Base-by-base conservation (phyloP, 2,113 vertebrate species). In the Seriola rivoliana region DNA sequence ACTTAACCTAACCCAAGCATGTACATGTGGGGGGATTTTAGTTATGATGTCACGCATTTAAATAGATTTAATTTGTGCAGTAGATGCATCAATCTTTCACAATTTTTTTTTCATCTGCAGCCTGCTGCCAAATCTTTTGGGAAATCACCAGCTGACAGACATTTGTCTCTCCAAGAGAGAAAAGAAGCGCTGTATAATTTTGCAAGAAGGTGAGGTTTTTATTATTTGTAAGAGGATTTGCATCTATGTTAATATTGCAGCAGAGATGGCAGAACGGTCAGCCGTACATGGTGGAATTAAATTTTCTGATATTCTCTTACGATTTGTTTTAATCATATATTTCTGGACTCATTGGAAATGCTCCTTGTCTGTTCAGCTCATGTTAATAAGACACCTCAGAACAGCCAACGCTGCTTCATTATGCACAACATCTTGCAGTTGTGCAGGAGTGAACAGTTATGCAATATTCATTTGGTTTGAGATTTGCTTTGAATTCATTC, bases 81-180 rank as follows among this genome's bases (percentile, higher is more conserved):
- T n/a, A 4, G 11, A 38, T 70, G 10, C 5, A 23, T 58, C 21
- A 8, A 5, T 57, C 17, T 55, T 29, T 21, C 9, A 29, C 4
- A 13, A 36, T 36, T 57, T 48, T 19, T 0, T 3, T 73, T 80
- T 71, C 14, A 17, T 91, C 38, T 66, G 81, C 94, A 97, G 96
- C 92, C 95, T 90, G 90, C 93, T 95, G 93, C 93, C 82, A 95
- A 94, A 89, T 84, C 87, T 5, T 97, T 99, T 93, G 97, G 96
- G 57, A 97, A 93, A 92, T 97, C 96, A 78, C 96, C 98, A 1
- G 86, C 87, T 86, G 97, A 97, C 92, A 95, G 98, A 88, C 98
- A 99, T 78, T 91, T 98, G 95, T 99, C 97, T 85, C 93, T 99
- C 75, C 97, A 99, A 89, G 97, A 99, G 73, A 96, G 98, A 82